Conservation (phyloP, 1,140 invertebrate species). For the Tachypleus tridentatus region DNA sequence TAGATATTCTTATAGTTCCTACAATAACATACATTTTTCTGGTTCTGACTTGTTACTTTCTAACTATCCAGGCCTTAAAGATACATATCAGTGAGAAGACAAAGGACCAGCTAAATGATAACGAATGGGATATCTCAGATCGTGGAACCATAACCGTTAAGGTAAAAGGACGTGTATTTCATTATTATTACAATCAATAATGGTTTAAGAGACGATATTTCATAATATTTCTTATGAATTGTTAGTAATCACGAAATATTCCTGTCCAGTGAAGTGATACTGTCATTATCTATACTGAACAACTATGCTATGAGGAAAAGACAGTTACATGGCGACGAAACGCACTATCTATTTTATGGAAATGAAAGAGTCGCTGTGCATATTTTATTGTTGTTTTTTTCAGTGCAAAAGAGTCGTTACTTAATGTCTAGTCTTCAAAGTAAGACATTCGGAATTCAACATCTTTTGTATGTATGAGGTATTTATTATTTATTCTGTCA, state of each 20-base stretch:
- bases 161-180: slow-evolving; percentile 8
- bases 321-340: neutral
- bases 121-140: slow-evolving; percentile 60
- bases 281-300: slow-evolving; percentile 5
- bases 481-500: no score
- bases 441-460: no score
- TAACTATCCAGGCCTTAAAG: slow-evolving; percentile 34
- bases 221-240: no score
- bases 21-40: slow-evolving; percentile 1
- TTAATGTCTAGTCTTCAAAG: no score
- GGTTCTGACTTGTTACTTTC: no score
- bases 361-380: neutral
- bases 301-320: slow-evolving; percentile 6
- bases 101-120: slow-evolving; percentile 53
- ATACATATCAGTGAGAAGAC: slow-evolving; percentile 89
- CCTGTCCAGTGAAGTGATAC: neutral
- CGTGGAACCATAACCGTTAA: slow-evolving; percentile 36
- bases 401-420: neutral
- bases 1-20: neutral
- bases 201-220: no score
- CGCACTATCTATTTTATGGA: neutral
- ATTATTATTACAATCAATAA: neutral
- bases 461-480: no score
- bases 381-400: slow-evolving; percentile 16
- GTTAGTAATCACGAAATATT: no score